Conservation (phyloP, 2,797 vertebrate species). For the Petrocephalus schoutedeni region DNA sequence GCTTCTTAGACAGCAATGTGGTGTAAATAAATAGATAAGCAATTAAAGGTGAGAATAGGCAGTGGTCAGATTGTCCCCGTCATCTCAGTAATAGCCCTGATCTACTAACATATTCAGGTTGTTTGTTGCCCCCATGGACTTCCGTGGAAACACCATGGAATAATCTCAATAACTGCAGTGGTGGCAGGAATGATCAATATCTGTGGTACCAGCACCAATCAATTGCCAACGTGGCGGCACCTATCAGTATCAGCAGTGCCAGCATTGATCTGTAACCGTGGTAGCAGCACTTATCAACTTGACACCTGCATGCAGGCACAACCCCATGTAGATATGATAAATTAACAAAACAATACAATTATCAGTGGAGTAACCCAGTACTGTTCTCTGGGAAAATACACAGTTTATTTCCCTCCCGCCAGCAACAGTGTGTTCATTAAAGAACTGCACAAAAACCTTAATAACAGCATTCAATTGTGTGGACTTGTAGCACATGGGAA, state of each 20-base stretch:
- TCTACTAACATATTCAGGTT: background rate
- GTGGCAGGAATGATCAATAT: background rate
- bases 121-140: background rate
- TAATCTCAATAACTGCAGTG: background rate
- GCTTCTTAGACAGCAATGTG: background rate
- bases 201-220: background rate
- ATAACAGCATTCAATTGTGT: background rate
- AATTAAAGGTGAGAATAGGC: background rate
- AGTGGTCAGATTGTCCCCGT: background rate
- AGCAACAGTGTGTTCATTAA: background rate
- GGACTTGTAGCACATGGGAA: background rate
- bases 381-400: background rate
- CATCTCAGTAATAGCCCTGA: background rate
- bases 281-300: background rate
- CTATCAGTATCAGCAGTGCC: background rate
- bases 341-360: slow-evolving; percentile 1
- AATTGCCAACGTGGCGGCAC: background rate
- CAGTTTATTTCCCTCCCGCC: background rate
- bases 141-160: background rate
- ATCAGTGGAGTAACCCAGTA: background rate
- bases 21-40: background rate
- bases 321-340: background rate
- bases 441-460: background rate
- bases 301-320: background rate
- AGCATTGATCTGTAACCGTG: background rate